These are phyloP conservation scores for Copidosoma floridanum DNA, from an alignment of 1,140 invertebrate species.

Conservation along the genomic window DNA sequence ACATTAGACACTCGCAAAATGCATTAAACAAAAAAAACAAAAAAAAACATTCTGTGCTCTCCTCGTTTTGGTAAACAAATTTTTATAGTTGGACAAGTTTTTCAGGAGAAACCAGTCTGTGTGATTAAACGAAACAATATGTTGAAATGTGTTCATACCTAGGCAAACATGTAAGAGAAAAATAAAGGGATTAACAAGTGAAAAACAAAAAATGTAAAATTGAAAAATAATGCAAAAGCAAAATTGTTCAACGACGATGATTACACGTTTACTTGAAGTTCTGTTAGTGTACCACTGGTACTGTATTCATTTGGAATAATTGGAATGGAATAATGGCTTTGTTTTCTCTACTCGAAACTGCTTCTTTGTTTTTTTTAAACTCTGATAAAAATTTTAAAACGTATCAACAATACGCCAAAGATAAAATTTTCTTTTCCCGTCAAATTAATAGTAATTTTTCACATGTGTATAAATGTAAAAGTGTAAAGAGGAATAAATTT, in stretches of 20 bases:
- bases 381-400: too few species aligned
- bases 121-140: conserved; percentile 45
- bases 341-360: too few species aligned
- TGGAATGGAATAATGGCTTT: neutral
- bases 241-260: too few species aligned
- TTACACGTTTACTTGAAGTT: conserved; percentile 32
- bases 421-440: too few species aligned
- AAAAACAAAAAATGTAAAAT: conserved; percentile 21
- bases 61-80: neutral
- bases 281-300: neutral
- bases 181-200: conserved; percentile 25
- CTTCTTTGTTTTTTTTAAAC: too few species aligned
- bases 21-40: too few species aligned
- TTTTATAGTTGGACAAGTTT: conserved; percentile 4
- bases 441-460: too few species aligned
- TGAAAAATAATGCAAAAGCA: conserved; percentile 19
- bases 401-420: too few species aligned
- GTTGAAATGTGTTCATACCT: conserved; percentile 51
- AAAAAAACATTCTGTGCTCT: neutral
- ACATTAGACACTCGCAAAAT: neutral
- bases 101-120: conserved; percentile 38
- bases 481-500: too few species aligned
- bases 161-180: too few species aligned
- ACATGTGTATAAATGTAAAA: too few species aligned
- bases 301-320: conserved; percentile 10